Base-by-base conservation (phyloP, 2,113 vertebrate species). In the Gymnobelideus leadbeateri region DNA sequence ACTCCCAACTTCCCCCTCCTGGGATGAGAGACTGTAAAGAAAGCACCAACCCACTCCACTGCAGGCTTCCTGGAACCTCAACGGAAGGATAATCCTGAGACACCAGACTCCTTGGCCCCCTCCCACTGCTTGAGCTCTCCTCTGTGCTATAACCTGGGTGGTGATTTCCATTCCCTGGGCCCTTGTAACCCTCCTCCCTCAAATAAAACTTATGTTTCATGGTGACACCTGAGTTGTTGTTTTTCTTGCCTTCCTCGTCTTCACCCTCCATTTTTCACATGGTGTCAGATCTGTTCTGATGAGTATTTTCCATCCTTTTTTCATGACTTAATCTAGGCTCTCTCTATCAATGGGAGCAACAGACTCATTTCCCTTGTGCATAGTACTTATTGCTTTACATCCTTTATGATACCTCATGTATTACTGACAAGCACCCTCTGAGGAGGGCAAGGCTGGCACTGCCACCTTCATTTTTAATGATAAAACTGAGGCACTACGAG, bases 181-280 rank as follows among this genome's bases (percentile, higher is more conserved):
- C 68, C 14, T 43, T 52, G 28, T 28, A 52, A 52, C 24, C 46
- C 51, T 28, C n/a, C 68, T 93, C 5, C 37, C n/a, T 47, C 68
- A 84, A 93, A 93, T 93, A 93, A 93, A 92, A 11, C 8, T 0
- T n/a, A 46, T 51, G 61, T 51, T 89, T 89, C 24, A 93, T 52
- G 68, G 68, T 52, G 68, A 51, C 14, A 46, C 92, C 4, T 23
- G n/a, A 84, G 19, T 84, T 84, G 61, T 37, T 68, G 28, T 43
- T 84, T 84, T 23, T 84, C n/a, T 23, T 84, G 7, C 7, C n/a
- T 43, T 84, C n/a, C 68, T 43, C 23, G 37, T 84, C 37, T 19
- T 84, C n/a, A 84, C n/a, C 19, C 19, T 16, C 68, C 21, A 8
- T n/a, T 84, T 84, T n/a, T 84, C 37, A 84, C 16, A 1, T 84